These are phyloP conservation scores for Cosmia pyralina DNA, from an alignment of 2,888 invertebrate genomes.

Conservation along the genomic window DNA sequence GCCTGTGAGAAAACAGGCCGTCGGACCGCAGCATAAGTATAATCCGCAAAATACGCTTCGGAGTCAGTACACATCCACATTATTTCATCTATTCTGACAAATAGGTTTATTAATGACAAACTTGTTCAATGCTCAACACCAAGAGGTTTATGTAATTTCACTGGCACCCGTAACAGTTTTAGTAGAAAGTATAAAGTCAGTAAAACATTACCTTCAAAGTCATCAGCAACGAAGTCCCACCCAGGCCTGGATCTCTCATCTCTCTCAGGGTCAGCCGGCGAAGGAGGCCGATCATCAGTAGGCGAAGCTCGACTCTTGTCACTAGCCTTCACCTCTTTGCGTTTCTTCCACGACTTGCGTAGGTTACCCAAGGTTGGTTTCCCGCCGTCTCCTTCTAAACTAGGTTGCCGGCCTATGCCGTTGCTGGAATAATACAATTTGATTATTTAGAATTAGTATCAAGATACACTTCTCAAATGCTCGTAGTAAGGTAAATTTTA, in stretches of 20 bases:
- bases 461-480: not conserved
- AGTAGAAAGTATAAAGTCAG: not conserved
- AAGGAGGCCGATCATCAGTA: constrained; percentile 81
- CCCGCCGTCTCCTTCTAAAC: constrained; percentile 79
- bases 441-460: not conserved
- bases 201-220: constrained; percentile 91
- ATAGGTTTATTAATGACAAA: not conserved
- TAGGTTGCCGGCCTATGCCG: constrained; percentile 81
- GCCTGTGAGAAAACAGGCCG: too few species aligned
- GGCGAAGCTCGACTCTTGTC: constrained; percentile 83
- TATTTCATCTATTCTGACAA: not conserved
- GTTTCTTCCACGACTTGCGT: constrained; percentile 89
- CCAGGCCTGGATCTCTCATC: constrained; percentile 86
- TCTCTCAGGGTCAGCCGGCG: constrained; percentile 75
- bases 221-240: constrained; percentile 94
- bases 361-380: constrained; percentile 83
- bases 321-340: constrained; percentile 84
- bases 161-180: not conserved
- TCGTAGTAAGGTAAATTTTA: not conserved
- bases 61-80: too few species aligned
- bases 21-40: not conserved
- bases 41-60: not conserved
- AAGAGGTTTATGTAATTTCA: not conserved
- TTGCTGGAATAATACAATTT: constrained; percentile 72
- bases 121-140: not conserved